Evolutionary conservation across 2,797 vertebrate species (phyloP), one percentile per base, ranked within the genome.

Genomic region (Chiroxiphia lanceolata): DNA sequence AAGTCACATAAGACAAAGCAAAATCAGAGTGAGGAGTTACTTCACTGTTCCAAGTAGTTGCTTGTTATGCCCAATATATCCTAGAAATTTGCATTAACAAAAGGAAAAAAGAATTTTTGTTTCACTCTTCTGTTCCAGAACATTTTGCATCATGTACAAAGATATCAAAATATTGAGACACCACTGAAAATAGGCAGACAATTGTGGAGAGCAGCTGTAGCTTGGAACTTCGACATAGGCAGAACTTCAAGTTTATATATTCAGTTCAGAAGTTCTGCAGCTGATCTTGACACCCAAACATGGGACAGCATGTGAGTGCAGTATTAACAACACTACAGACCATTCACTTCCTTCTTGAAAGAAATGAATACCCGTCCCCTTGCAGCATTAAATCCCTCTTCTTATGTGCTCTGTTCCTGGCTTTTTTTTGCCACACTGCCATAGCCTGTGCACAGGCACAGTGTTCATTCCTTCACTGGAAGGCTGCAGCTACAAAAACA

Each of bases 151-250:
- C 67, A n/a, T 36, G 74, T 54, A 47, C 75, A 76, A 59, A 83
- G 92, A 89, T 59, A 96, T 93, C 92, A 93, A 94, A 96, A 95
- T 94, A 96, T 86, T 94, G 92, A 95, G 95, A 95, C 83, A 93
- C 61, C 61, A n/a, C 7, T 72, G 69, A 83, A 95, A 94, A 91
- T 20, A 93, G 71, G 75, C 87, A 94, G 87, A 80, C 72, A 92
- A 76, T 69, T 67, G 80, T 26, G 29, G 81, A 81, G 72, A 84
- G 75, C 7, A 21, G 83, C 64, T 92, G 83, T 17, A 92, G 85
- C 53, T 79, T 83, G 36, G 60, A 90, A 70, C 44, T 89, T 87
- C 38, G 42, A 64, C 60, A 53, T 25, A 13, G 27, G 51, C 68
- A 80, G 60, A 68, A 64, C 75, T 77, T 69, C 40, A 36, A 20